Evolutionary conservation across 2,888 invertebrate genomes (phyloP), one percentile per base, ranked within the genome.

Genomic region (Molorchus minor): DNA sequence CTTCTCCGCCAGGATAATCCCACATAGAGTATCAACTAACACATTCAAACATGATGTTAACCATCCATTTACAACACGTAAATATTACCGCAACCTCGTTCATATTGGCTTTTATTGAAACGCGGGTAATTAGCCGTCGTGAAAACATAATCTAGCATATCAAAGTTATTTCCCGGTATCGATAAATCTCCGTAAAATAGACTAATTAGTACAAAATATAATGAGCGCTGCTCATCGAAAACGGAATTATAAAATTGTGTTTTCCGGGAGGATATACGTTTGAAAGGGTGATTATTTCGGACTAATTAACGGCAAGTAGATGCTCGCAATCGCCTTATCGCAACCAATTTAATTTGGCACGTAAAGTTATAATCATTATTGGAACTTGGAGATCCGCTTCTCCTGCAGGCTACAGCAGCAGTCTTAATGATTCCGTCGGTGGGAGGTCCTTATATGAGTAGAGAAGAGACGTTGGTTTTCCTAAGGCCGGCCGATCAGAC

Each of bases 311-410:
- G 63, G 54, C 55, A 38, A 63, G n/a, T 47, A 44, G 55, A 55
- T 46, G 53, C n/a, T 56, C 43, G 56, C 56, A 61, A 58, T 58
- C 56, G 62, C 60, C 63, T 65, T 57, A 58, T 57, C 54, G 58
- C 47, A 52, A 51, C 44, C 61, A 53, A 56, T 58, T 65, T 57
- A 57, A 66, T 66, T 64, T 59, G 61, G 66, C 66, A 66, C 63
- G 61, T 62, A 56, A 61, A 57, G 58, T 61, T 65, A 60, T 58
- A 61, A 65, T 59, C 55, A 62, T 62, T 56, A 62, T 58, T 44
- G 52, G 53, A 58, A 56, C 56, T 41, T 58, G 30, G 51, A n/a
- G n/a, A 61, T 55, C 51, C 41, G 46, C 41, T 56, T 56, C 53
- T 47, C 56, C 55, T 55, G 38, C 33, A 44, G 46, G 51, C 52